phyloP scores from a whole-genome alignment of 2,797 vertebrate genomes.

The Coranthus polyacanthus region DNA sequence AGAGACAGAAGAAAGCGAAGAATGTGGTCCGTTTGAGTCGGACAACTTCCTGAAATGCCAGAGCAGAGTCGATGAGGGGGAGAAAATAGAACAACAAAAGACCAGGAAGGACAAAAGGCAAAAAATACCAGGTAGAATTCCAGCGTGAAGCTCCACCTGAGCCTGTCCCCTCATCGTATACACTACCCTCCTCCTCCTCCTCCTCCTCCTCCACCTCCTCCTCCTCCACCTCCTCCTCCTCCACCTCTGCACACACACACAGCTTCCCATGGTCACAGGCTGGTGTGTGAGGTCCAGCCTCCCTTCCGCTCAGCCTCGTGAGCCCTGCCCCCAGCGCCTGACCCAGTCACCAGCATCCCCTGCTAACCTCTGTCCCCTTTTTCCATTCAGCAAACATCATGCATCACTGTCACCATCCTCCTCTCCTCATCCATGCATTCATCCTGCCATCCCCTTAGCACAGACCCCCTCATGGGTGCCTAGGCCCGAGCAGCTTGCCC shows the following conservation, averaged over 20 bases:
- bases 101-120: constrained; percentile 41
- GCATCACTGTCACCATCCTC: constrained; percentile 79
- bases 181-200: not conserved
- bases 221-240: not conserved
- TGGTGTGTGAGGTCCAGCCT: constrained; percentile 52
- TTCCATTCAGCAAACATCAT: constrained; percentile 77
- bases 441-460: constrained; percentile 44
- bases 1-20: constrained; percentile 25
- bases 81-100: constrained; percentile 23
- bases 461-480: constrained; percentile 41
- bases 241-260: constrained; percentile 4
- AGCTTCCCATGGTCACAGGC: constrained; percentile 34
- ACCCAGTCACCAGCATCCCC: constrained; percentile 75
- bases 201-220: constrained; percentile 2
- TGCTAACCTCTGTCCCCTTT: constrained; percentile 67
- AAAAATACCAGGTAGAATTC: constrained; percentile 60
- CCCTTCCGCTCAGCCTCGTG: constrained; percentile 25
- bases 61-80: not conserved
- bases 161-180: constrained; percentile 32
- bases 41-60: constrained; percentile 47
- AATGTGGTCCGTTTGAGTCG: constrained; percentile 41
- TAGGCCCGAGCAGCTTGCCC: constrained; percentile 30
- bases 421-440: constrained; percentile 45
- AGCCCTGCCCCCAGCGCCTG: constrained; percentile 71
- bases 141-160: constrained; percentile 58